Evolutionary conservation across 2,113 vertebrate species (phyloP).

Genomic region (Lathamus discolor): DNA sequence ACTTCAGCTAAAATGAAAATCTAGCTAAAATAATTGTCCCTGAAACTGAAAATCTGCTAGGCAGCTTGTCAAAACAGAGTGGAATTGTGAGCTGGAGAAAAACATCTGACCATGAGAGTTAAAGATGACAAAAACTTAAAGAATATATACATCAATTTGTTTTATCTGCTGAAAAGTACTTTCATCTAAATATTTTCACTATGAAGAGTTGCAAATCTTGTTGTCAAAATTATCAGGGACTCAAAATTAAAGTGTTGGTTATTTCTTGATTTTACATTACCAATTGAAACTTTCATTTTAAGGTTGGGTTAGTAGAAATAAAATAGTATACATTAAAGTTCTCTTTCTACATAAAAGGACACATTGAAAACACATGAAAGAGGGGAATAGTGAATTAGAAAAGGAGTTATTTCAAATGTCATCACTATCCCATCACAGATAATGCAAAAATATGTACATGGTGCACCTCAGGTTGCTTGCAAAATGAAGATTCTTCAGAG

Average conservation of each 20-base stretch:
- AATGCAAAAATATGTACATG: background rate
- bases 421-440: background rate
- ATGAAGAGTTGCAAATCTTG: background rate
- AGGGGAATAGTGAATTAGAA: background rate
- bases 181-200: background rate
- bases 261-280: constrained; percentile 28
- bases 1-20: constrained; percentile 48
- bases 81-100: constrained; percentile 33
- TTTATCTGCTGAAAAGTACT: constrained; percentile 37
- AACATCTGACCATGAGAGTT: constrained; percentile 13
- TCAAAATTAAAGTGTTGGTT: constrained; percentile 30
- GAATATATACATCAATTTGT: constrained; percentile 27
- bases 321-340: constrained; percentile 20
- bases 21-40: constrained; percentile 61
- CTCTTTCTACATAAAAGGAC: constrained; percentile 15
- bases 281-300: constrained; percentile 3
- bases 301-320: background rate
- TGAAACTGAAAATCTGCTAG: constrained; percentile 44
- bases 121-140: constrained; percentile 31
- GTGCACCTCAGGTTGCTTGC: background rate
- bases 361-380: background rate
- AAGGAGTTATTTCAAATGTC: background rate
- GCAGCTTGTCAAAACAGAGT: constrained; percentile 44
- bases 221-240: constrained; percentile 46
- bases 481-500: background rate